Evolutionary conservation across 2,113 vertebrate species (phyloP).

Genomic region (Gnathonemus echidnorhynchus): DNA sequence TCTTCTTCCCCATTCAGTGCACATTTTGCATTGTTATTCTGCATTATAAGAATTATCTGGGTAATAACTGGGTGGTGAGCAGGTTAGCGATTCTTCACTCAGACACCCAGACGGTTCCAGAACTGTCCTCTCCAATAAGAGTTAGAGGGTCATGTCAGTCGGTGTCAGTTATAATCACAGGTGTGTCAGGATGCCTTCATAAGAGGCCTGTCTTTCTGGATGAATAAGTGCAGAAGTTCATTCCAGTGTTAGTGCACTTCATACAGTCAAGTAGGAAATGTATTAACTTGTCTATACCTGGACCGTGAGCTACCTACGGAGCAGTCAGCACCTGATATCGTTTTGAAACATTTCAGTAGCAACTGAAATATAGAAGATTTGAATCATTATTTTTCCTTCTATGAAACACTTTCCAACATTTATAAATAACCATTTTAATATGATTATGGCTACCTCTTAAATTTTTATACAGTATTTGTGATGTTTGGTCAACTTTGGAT

Average conservation of each 20-base stretch:
- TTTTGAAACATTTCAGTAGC: conserved; percentile 55
- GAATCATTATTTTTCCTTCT: conserved; percentile 34
- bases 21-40: neutral
- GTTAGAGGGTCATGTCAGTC: conserved; percentile 31
- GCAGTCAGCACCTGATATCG: conserved; percentile 52
- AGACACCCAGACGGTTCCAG: conserved; percentile 26
- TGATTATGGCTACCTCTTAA: neutral
- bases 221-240: conserved; percentile 30
- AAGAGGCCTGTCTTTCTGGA: conserved; percentile 1
- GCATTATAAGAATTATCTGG: neutral
- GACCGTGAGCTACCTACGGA: conserved; percentile 48
- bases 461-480: neutral
- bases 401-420: conserved; percentile 15
- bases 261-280: conserved; percentile 22
- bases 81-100: conserved; percentile 27
- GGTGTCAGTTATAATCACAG: conserved; percentile 20
- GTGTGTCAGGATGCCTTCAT: conserved; percentile 1
- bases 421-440: conserved; percentile 1
- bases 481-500: neutral
- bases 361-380: conserved; percentile 54
- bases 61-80: conserved; percentile 11
- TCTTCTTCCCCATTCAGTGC: neutral
- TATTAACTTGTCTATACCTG: conserved; percentile 46
- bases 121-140: neutral
- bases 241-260: conserved; percentile 42